Base-by-base conservation (phyloP, 2,888 invertebrate genomes). In the Leptinotarsa juncta region DNA sequence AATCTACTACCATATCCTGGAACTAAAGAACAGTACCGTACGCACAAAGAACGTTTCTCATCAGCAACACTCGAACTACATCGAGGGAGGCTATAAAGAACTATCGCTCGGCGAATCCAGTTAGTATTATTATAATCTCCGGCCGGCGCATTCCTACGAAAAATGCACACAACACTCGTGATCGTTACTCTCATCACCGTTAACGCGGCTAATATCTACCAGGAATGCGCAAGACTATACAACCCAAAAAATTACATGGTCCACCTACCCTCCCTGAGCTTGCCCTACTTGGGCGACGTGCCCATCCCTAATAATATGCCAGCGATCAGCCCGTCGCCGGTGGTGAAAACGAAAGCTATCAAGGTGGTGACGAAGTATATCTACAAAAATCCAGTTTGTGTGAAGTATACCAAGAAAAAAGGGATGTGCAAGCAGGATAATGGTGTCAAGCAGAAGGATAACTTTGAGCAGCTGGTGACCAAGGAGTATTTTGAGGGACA, bases 291-390 rank as follows among this genome's bases (percentile, higher is more conserved):
- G 55, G 83, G 82, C 78, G 82, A 82, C 74, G 72, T 87, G 50
- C 78, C 82, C 10, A 84, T 86, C n/a, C 86, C 86, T 12, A 76
- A 79, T 67, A 80, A 81, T 65, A 71, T 77, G 20, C 78, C 76
- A 53, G 68, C 65, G 69, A 86, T 87, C 72, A 83, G 83, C 72
- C 87, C 87, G 5, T 81, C 86, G 3, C 85, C 86, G 18, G 85
- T 84, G 55, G 67, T 82, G 16, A 84, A 86, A n/a, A 87, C 87
- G 4, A 87, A 85, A 81, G 86, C 87, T 62, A 79, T 87, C 50
- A 85, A 81, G 71, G 80, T 88, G 5, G 85, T 86, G 42, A 88
- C 87, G 4, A 85, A 84, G 76, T 88, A 87, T 76, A 82, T 88
- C 3, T 85, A 83, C 71, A 85, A 81, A 74, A 87, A 84, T 78